Percentiles rank a stretch among this genome's conserved stretches.
These are phyloP conservation scores for Poicephalus meyeri DNA, from an alignment of 2,113 vertebrate species.

Conservation along the genomic window DNA sequence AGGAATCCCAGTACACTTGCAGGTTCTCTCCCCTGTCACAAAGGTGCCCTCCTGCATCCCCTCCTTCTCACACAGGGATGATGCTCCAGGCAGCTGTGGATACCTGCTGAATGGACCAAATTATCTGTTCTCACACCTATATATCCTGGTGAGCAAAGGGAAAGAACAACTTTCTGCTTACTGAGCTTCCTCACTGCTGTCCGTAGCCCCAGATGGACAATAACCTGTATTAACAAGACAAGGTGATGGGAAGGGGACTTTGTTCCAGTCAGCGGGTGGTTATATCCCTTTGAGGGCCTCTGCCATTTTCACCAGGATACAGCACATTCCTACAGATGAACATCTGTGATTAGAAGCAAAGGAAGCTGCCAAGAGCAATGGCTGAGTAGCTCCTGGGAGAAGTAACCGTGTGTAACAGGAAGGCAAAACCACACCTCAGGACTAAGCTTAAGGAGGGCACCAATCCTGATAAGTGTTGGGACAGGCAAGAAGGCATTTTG, in stretches of 20 bases:
- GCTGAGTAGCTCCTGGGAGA: neutral
- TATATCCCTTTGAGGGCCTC: fast-evolving
- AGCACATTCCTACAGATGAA: neutral
- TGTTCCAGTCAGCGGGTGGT: neutral
- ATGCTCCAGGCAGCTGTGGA: neutral
- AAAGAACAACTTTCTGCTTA: neutral
- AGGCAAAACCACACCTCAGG: neutral
- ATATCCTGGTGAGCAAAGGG: neutral
- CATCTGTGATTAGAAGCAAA: neutral
- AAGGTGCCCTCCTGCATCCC: neutral
- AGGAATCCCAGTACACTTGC: neutral
- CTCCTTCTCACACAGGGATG: neutral
- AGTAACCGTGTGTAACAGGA: neutral
- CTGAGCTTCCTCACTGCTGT: neutral
- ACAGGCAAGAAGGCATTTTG: neutral
- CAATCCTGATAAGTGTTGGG: neutral
- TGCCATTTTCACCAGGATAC: neutral
- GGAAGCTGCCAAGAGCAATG: neutral
- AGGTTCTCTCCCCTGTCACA: neutral
- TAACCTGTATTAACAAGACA: neutral
- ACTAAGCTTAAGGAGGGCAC: neutral
- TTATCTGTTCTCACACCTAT: neutral
- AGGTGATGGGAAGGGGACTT: neutral
- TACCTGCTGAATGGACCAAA: fast-evolving
- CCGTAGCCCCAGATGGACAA: neutral